A percentile compares a stretch with the other conserved stretches of the same genome.
These are phyloP conservation scores for Campylomormyrus numenius DNA, from an alignment of 2,113 vertebrate genomes.

Conservation along the genomic window DNA sequence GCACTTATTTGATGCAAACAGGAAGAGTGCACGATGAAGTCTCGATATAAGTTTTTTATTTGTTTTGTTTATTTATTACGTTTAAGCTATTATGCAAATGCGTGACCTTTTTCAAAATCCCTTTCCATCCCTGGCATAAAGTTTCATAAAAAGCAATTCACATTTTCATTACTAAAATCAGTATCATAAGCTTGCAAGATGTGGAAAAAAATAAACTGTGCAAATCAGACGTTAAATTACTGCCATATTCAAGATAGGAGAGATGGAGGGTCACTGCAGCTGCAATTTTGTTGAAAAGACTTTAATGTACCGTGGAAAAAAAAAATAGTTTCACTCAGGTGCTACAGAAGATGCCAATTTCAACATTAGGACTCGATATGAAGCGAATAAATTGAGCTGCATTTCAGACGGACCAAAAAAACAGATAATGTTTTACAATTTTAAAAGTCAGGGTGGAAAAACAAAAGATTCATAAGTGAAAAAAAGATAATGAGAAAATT, in stretches of 20 bases:
- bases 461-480: not conserved
- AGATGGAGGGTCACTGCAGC: not conserved
- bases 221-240: constrained; percentile 2
- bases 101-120: not conserved
- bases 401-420: not conserved
- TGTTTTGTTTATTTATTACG: not conserved
- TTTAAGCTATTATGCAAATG: constrained; percentile 15
- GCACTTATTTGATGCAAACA: not conserved
- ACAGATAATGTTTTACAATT: not conserved
- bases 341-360: not conserved
- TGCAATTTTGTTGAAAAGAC: not conserved
- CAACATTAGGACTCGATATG: not conserved
- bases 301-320: not conserved
- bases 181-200: not conserved
- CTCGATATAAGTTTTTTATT: not conserved
- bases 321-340: not conserved
- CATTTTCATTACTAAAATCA: constrained; percentile 2
- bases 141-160: constrained; percentile 6
- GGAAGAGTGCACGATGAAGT: not conserved
- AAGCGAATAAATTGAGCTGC: not conserved
- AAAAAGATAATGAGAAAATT: not conserved
- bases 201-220: not conserved
- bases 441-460: not conserved
- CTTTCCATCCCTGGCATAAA: not conserved
- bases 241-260: not conserved